Percentiles rank a stretch among this genome's conserved stretches.
Conservation (phyloP, 2,888 invertebrate species). For the Eupithecia exiguata region DNA sequence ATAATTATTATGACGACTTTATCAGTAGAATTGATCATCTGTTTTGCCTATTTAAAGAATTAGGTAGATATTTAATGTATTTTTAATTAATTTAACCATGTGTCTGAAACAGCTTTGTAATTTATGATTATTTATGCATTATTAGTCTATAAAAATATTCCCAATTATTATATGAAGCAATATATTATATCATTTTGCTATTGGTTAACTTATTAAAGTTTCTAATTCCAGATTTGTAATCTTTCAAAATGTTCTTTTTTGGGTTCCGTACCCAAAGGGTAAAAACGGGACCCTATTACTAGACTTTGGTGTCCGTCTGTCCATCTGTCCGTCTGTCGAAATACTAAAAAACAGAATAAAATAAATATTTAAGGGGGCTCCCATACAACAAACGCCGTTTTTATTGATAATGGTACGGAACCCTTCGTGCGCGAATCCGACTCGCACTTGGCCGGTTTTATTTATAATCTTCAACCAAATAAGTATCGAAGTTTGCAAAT, state of each 20-base stretch:
- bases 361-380: too few relatives aligned
- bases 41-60: constrained; percentile 1
- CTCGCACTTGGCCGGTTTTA: too few relatives aligned
- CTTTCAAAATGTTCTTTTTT: background rate
- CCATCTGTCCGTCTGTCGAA: too few relatives aligned
- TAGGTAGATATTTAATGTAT: background rate
- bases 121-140: background rate
- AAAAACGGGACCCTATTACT: too few relatives aligned
- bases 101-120: background rate
- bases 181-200: background rate
- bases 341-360: too few relatives aligned
- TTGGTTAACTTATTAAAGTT: background rate
- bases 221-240: background rate
- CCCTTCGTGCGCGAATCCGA: too few relatives aligned
- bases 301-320: too few relatives aligned
- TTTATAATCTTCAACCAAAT: background rate
- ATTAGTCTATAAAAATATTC: background rate
- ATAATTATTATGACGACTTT: constrained; percentile 17
- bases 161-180: too few relatives aligned
- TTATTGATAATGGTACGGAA: too few relatives aligned
- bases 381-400: too few relatives aligned
- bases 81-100: constrained; percentile 3
- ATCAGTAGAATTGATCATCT: constrained; percentile 30
- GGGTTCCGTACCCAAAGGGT: too few relatives aligned
- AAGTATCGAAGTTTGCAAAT: background rate